Evolutionary conservation across 2,888 invertebrate genomes (phyloP).

Genomic region (Clanis bilineata): DNA sequence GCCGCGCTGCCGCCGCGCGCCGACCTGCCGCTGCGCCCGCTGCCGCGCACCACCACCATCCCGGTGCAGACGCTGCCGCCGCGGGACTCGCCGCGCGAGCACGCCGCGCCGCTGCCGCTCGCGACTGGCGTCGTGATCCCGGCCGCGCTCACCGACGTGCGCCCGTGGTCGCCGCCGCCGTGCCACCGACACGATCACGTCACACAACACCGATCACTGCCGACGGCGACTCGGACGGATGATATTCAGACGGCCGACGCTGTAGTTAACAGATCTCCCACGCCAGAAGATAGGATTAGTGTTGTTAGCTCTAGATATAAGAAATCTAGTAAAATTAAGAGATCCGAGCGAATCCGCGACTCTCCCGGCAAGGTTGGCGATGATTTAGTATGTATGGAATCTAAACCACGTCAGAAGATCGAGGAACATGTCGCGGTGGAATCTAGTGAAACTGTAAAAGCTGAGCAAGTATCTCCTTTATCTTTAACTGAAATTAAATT

Average conservation of each 20-base stretch:
- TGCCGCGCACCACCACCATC: conserved; percentile 64
- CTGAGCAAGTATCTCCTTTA: not conserved
- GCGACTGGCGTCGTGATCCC: conserved; percentile 38
- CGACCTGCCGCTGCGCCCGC: conserved; percentile 51
- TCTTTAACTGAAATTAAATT: conserved; percentile 3
- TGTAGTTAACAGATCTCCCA: conserved; percentile 68
- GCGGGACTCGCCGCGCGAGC: conserved; percentile 32
- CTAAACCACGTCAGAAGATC: conserved; percentile 1
- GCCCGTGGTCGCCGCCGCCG: conserved; percentile 33
- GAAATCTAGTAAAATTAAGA: conserved; percentile 32
- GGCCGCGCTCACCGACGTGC: conserved; percentile 34
- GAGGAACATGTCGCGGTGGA: conserved; percentile 1
- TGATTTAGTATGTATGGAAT: not conserved
- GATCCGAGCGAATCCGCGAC: conserved; percentile 22
- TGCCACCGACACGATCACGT: conserved; percentile 18
- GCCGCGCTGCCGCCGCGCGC: conserved; percentile 56
- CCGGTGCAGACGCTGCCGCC: conserved; percentile 51
- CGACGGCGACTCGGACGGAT: conserved; percentile 55
- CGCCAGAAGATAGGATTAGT: conserved; percentile 57
- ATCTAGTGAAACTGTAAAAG: conserved; percentile 1
- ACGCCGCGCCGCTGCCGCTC: conserved; percentile 30
- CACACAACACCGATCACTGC: conserved; percentile 47
- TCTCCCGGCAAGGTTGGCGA: not conserved
- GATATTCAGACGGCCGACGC: conserved; percentile 62
- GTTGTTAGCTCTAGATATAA: conserved; percentile 54